A percentile compares a stretch with the other conserved stretches of the same genome.
Conservation (phyloP, 2,113 vertebrate genomes). For the Hymenochirus boettgeri region DNA sequence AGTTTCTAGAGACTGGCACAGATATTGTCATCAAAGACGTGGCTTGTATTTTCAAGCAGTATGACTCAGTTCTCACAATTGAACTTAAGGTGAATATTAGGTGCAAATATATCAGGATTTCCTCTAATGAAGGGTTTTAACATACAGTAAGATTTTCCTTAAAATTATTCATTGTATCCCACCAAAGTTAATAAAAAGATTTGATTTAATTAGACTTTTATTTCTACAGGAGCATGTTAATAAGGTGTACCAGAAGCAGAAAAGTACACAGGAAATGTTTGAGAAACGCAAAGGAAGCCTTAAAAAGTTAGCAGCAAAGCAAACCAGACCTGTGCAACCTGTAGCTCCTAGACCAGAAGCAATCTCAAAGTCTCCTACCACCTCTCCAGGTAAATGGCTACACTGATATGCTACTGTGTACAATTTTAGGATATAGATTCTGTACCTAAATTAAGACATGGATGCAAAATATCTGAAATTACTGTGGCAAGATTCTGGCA, state of each 20-base stretch:
- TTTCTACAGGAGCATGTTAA: slow-evolving; percentile 79
- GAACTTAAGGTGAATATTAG: slow-evolving; percentile 74
- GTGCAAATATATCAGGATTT: no score
- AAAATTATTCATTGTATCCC: no score
- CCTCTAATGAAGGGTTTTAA: neutral
- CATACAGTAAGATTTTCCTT: neutral
- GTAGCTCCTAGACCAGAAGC: slow-evolving; percentile 94
- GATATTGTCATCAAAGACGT: slow-evolving; percentile 76
- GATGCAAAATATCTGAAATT: no score
- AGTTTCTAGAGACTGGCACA: slow-evolving; percentile 75
- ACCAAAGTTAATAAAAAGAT: no score
- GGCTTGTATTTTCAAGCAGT: slow-evolving; percentile 70
- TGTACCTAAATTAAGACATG: no score
- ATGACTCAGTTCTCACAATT: slow-evolving; percentile 74
- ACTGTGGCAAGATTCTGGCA: no score
- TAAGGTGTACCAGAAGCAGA: slow-evolving; percentile 87
- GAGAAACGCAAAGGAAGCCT: slow-evolving; percentile 88
- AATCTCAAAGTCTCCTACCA: slow-evolving; percentile 78
- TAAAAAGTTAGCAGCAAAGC: slow-evolving; percentile 93
- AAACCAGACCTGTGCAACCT: slow-evolving; percentile 89
- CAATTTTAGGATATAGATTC: no score
- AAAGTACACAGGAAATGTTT: slow-evolving; percentile 91
- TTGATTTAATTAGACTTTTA: neutral
- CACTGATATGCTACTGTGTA: neutral
- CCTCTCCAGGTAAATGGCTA: slow-evolving; percentile 68